These are phyloP conservation scores for Proisotoma minuta DNA, from an alignment of 2,888 invertebrate genomes.

Conservation along the genomic window DNA sequence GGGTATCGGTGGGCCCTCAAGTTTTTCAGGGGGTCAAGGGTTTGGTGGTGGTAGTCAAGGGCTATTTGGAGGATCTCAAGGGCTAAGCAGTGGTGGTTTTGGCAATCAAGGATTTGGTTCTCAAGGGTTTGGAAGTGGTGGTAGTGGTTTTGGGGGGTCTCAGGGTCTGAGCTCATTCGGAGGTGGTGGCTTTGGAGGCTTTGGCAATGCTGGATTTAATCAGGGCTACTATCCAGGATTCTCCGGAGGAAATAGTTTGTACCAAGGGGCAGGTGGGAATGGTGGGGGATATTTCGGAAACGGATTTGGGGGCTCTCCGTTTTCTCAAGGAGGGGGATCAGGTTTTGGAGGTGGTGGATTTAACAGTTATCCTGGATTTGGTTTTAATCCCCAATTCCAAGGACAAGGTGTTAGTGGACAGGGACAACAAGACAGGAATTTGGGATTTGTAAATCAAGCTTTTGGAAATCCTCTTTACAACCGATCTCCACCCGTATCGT, in stretches of 20 bases:
- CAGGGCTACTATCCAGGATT: background rate
- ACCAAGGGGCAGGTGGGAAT: background rate
- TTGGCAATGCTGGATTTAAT: background rate
- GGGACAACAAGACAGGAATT: conserved; percentile 14
- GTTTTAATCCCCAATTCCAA: background rate
- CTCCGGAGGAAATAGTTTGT: background rate
- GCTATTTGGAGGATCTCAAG: background rate
- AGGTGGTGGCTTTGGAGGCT: background rate
- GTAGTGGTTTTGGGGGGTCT: background rate
- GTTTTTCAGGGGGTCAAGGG: background rate
- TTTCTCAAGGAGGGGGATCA: background rate
- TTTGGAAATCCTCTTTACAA: conserved; percentile 28
- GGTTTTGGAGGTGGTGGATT: background rate
- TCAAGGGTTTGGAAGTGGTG: background rate
- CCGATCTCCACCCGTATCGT: background rate
- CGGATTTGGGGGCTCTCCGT: too few relatives aligned
- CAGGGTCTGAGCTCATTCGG: background rate
- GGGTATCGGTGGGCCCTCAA: background rate
- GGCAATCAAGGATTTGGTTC: background rate
- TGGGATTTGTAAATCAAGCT: conserved; percentile 34
- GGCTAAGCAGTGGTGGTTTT: background rate
- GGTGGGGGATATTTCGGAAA: background rate
- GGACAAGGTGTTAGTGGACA: background rate
- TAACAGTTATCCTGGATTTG: background rate
- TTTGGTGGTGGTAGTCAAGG: background rate